Evolutionary conservation across 2,797 vertebrate species (phyloP), one percentile per base, ranked within the genome.

Genomic region (Austrolebias charrua): DNA sequence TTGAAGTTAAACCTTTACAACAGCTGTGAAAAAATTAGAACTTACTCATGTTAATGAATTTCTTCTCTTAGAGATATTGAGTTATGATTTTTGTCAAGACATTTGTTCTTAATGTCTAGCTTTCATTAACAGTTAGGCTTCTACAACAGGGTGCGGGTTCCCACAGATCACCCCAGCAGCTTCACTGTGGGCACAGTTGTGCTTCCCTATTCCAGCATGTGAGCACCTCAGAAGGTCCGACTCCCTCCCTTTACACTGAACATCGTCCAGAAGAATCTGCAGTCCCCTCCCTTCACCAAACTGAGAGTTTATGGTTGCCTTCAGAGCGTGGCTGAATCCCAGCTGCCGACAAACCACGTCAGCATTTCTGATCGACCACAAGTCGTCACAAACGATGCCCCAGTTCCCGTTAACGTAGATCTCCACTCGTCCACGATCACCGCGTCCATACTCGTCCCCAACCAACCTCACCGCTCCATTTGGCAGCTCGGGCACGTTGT

Each of bases 381-480:
- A 85, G 1, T 98, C 96, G 0, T 98, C 96, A 0, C 96, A 98
- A 47, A 98, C 93, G 0, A 96, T 98, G 33, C 96, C 96, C 96
- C 96, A 98, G 50, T 92, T 65, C 0, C 94, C 91, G 0, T 87
- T 61, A 2, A 86, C 58, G 12, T 92, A 96, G 43, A 98, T 61
- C 86, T 98, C 96, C 65, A 98, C 94, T 1, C 95, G 87, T 11
- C 97, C 96, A 0, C 72, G 82, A 82, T 94, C 90, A 0, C 40
- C 52, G 0, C 60, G 86, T 12, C 86, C 81, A 0, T 60, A 66
- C 4, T 79, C 79, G 2, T 91, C 88, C 1, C 91, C 89, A 33
- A 81, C 90, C 81, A 98, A 86, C 78, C 96, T 90, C 69, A 97
- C 92, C 0, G 85, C 67, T 0, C 96, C 96, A 0, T 91, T 81